A percentile compares a stretch with the other conserved stretches of the same genome.
phyloP scores from a whole-genome alignment of 2,797 vertebrate species.

The Periophthalmus magnuspinnatus region DNA sequence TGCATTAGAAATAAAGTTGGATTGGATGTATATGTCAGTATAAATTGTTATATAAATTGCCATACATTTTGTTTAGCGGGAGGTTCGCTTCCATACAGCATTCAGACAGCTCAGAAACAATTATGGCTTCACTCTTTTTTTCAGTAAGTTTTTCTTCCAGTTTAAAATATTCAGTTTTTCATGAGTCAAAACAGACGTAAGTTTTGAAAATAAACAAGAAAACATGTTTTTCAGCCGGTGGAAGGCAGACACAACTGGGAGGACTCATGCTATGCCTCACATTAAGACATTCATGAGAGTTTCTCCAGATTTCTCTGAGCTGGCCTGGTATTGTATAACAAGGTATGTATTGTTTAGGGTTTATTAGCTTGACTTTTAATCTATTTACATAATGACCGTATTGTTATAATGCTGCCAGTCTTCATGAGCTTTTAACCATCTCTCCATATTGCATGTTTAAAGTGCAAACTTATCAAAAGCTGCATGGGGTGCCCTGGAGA shows the following conservation, averaged over 20 bases:
- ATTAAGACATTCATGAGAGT: conserved; percentile 95
- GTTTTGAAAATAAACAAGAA: background rate
- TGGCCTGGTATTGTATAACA: conserved; percentile 95
- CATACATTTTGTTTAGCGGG: conserved; percentile 77
- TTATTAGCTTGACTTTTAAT: background rate
- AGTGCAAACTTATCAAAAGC: conserved; percentile 98
- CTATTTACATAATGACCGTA: background rate
- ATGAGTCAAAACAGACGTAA: background rate
- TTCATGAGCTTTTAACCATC: background rate
- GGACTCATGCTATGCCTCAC: conserved; percentile 92
- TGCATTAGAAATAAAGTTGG: too few species aligned
- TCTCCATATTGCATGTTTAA: background rate
- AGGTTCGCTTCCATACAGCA: conserved; percentile 93
- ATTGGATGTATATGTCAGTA: too few species aligned
- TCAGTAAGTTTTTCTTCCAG: conserved; percentile 81
- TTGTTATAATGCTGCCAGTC: background rate
- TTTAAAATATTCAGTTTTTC: background rate
- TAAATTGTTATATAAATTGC: background rate
- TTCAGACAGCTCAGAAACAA: conserved; percentile 96
- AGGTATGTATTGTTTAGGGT: conserved; percentile 74
- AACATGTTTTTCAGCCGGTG: conserved; percentile 73
- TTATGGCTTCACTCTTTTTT: conserved; percentile 94
- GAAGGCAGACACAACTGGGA: conserved; percentile 87
- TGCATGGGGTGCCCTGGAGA: conserved; percentile 94
- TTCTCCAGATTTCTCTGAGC: conserved; percentile 86